Conservation (phyloP, 2,888 invertebrate species). For the Acanthosepion lycidas region DNA sequence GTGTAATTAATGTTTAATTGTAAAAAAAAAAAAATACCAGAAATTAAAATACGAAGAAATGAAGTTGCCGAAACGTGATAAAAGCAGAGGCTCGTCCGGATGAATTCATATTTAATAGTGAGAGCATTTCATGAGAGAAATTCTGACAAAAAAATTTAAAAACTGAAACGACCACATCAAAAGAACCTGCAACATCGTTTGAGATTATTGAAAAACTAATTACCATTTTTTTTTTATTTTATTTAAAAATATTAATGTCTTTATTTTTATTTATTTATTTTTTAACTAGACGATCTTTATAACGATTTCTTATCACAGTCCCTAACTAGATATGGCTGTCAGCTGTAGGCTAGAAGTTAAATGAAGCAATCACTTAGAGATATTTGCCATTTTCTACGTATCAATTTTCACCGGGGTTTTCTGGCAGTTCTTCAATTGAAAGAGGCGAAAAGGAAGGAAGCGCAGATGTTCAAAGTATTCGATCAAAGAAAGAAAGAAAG, state of each 20-base stretch:
- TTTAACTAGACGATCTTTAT: neutral
- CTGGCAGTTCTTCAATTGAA: neutral
- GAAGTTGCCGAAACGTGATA: no score
- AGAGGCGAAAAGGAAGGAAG: neutral
- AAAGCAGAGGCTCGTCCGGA: no score
- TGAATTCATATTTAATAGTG: no score
- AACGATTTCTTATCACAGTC: neutral
- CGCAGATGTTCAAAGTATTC: slow-evolving; percentile 4
- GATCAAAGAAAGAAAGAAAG: neutral
- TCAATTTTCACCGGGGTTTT: neutral
- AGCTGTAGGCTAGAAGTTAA: neutral
- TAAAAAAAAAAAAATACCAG: no score
- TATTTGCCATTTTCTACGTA: neutral
- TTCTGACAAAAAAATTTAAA: neutral
- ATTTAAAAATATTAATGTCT: neutral
- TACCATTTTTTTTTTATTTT: neutral
- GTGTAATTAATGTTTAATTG: no score
- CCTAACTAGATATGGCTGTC: neutral
- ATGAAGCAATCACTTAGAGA: neutral
- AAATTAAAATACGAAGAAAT: no score
- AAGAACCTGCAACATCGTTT: neutral
- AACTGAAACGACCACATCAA: neutral
- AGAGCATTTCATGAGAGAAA: no score
- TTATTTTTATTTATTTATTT: neutral
- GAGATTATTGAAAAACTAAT: slow-evolving; percentile 4